Evolutionary conservation across 2,797 vertebrate genomes (phyloP).

Genomic region (Liparis tanakae): DNA sequence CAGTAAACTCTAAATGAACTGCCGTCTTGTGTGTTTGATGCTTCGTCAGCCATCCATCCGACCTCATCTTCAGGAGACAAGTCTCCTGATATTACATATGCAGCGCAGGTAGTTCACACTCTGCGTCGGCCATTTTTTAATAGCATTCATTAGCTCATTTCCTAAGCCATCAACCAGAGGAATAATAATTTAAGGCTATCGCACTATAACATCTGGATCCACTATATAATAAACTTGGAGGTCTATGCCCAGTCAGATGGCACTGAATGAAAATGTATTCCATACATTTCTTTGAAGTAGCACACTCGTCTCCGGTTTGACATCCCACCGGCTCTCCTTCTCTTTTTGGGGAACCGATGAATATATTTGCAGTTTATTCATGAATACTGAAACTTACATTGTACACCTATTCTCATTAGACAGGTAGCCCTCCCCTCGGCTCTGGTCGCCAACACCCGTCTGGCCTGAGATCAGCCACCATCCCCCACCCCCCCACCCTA

Average conservation of each 20-base stretch:
- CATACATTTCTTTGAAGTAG: no score
- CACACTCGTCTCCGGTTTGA: not conserved
- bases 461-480: not conserved
- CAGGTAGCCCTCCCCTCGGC: not conserved
- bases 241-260: not conserved
- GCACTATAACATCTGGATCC: not conserved
- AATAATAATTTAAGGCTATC: not conserved
- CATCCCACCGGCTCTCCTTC: not conserved
- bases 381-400: not conserved
- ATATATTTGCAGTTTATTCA: no score
- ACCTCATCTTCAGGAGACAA: not conserved
- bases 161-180: not conserved
- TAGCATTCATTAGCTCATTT: slow-evolving; percentile 1
- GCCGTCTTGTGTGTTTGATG: not conserved
- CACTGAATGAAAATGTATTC: not conserved
- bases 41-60: not conserved
- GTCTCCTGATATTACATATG: not conserved
- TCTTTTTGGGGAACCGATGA: not conserved
- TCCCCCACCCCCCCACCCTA: not conserved
- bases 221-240: not conserved
- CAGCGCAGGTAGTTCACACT: not conserved
- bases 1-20: not conserved
- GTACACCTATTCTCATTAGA: not conserved
- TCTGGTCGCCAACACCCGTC: not conserved
- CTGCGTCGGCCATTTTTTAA: not conserved